Evolutionary conservation across 2,888 invertebrate genomes (phyloP).

Genomic region (Sphecodes monilicornis): DNA sequence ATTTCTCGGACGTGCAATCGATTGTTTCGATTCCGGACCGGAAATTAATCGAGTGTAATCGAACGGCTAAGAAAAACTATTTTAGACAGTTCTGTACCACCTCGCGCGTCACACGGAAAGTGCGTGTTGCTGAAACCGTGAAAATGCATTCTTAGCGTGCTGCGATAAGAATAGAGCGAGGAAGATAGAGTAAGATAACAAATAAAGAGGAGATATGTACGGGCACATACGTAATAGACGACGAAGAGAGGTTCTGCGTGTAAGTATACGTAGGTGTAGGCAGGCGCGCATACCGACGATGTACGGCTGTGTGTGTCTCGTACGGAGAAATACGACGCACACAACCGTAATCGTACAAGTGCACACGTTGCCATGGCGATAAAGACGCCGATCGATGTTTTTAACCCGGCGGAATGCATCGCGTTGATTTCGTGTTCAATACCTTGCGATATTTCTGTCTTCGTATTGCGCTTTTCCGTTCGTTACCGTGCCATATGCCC

Average conservation of each 20-base stretch:
- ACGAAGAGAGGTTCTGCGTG: background rate
- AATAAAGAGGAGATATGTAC: constrained; percentile 55
- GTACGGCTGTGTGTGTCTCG: background rate
- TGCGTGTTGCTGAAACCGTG: constrained; percentile 62
- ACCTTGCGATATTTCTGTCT: constrained; percentile 62
- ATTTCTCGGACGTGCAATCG: background rate
- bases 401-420: constrained; percentile 64
- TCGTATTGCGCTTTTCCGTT: constrained; percentile 58
- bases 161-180: constrained; percentile 69
- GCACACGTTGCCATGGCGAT: constrained; percentile 74
- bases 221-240: constrained; percentile 37
- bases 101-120: constrained; percentile 52
- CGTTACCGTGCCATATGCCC: constrained; percentile 47
- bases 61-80: constrained; percentile 19
- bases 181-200: constrained; percentile 65
- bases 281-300: background rate
- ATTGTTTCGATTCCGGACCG: constrained; percentile 3
- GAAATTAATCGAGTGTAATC: constrained; percentile 19
- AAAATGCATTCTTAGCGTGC: constrained; percentile 68
- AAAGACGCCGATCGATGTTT: constrained; percentile 75
- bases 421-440: constrained; percentile 64
- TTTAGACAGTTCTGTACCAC: constrained; percentile 29
- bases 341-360: constrained; percentile 66
- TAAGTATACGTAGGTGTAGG: background rate
- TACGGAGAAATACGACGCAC: constrained; percentile 18